Conservation (phyloP, 2,888 invertebrate species). For the Tiphia femorata region DNA sequence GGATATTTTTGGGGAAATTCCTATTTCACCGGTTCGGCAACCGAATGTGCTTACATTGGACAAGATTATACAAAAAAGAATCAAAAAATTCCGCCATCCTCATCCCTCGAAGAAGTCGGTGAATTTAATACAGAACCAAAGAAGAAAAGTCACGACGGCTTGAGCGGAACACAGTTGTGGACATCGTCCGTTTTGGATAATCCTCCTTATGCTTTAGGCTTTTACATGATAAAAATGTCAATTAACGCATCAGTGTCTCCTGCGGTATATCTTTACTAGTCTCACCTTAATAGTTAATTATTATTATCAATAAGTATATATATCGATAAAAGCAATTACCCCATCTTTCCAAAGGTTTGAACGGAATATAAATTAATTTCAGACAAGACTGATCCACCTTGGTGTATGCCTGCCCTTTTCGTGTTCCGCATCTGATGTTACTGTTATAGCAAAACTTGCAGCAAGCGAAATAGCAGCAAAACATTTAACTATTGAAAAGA, state of each 20-base stretch:
- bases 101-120: constrained; percentile 37
- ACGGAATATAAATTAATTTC: constrained; percentile 32
- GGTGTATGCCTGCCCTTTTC: constrained; percentile 82
- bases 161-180: constrained; percentile 35
- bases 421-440: constrained; percentile 77
- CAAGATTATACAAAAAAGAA: constrained; percentile 21
- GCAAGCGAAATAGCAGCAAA: constrained; percentile 70
- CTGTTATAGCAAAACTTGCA: constrained; percentile 65
- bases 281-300: background rate
- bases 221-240: constrained; percentile 61
- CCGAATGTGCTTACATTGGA: constrained; percentile 63
- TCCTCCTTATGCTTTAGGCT: constrained; percentile 64
- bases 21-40: constrained; percentile 65
- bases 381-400: constrained; percentile 80
- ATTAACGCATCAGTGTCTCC: constrained; percentile 55
- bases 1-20: constrained; percentile 68
- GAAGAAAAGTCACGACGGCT: constrained; percentile 46
- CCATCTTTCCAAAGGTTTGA: background rate
- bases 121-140: constrained; percentile 52
- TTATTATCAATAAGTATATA: background rate
- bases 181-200: constrained; percentile 35
- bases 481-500: constrained; percentile 72
- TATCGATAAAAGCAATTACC: background rate
- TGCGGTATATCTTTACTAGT: constrained; percentile 32
- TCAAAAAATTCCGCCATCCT: constrained; percentile 8